Evolutionary conservation across 2,888 invertebrate genomes (phyloP), one percentile per base, ranked within the genome.

Genomic region (Sesamia inferens): DNA sequence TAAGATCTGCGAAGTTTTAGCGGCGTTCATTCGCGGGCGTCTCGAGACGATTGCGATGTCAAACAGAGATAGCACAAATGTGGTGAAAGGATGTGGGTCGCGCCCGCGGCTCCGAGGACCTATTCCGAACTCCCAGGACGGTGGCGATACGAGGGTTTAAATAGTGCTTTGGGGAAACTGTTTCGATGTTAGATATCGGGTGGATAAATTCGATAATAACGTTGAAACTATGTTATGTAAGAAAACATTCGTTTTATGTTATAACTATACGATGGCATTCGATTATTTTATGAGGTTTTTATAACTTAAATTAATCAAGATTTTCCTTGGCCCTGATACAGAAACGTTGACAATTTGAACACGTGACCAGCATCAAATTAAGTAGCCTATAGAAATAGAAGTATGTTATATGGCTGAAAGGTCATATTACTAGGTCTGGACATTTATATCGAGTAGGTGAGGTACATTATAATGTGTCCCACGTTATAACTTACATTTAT

Each of bases 51-150:
- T 94, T 95, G 94, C 93, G 96, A 95, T 93, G 92, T 83, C 92
- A 95, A 94, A 96, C 94, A 95, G 91, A 93, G 96, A 96, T 96
- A 94, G 86, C 74, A 91, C 88, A 93, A 94, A 94, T 93, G 93
- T 88, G 83, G 82, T 95, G 95, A 95, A 94, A 93, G 95, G 93
- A 95, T 93, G 89, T 96, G 86, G 96, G 96, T 95, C 96, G 92
- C 92, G 94, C 92, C 91, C 89, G 89, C 90, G 90, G 91, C 92
- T 78, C 48, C 82, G 22, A 24, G n/a, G 54, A 22, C 72, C 24
- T 90, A 91, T 88, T 92, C 90, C 85, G 87, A 71, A 78, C 57
- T 68, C 85, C 70, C 76, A 71, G 79, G 78, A 80, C 74, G 63
- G 39, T 11, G 5, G 14, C 0, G 22, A 16, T 14, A 16, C 16